Percentiles rank a stretch among this genome's conserved stretches.
Conservation (phyloP, 1,140 invertebrate species). For the Drosophila subobscura region DNA sequence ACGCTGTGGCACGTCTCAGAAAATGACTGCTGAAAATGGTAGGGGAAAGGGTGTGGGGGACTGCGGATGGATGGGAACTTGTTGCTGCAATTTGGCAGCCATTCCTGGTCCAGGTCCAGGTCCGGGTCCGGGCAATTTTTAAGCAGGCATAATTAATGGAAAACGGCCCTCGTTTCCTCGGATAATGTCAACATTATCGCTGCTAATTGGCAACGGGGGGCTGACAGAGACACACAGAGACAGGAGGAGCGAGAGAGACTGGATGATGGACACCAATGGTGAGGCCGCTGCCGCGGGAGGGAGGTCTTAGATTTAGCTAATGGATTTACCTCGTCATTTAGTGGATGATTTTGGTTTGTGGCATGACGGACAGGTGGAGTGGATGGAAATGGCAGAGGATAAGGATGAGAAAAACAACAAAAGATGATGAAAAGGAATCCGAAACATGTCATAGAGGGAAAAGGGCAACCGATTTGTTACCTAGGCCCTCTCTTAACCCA, state of each 20-base stretch:
- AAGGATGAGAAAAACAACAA: too few relatives aligned
- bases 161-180: conserved; percentile 1
- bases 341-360: too few relatives aligned
- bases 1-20: background rate
- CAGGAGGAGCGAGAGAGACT: background rate
- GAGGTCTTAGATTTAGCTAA: too few relatives aligned
- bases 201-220: conserved; percentile 43
- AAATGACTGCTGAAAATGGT: too few relatives aligned
- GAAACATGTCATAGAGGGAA: too few relatives aligned
- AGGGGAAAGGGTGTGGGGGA: background rate
- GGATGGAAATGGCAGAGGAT: background rate
- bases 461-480: too few relatives aligned
- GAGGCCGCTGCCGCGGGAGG: too few relatives aligned
- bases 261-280: background rate
- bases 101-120: background rate
- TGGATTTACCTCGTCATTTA: too few relatives aligned
- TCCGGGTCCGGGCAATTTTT: conserved; percentile 7
- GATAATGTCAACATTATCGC: conserved; percentile 54
- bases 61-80: conserved; percentile 23
- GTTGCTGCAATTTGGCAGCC: conserved; percentile 39
- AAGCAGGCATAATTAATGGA: conserved; percentile 47
- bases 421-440: too few relatives aligned
- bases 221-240: too few relatives aligned
- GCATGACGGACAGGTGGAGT: background rate
- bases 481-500: too few relatives aligned